Evolutionary conservation across 2,113 vertebrate genomes (phyloP).

Genomic region (Peromyscus californicus): DNA sequence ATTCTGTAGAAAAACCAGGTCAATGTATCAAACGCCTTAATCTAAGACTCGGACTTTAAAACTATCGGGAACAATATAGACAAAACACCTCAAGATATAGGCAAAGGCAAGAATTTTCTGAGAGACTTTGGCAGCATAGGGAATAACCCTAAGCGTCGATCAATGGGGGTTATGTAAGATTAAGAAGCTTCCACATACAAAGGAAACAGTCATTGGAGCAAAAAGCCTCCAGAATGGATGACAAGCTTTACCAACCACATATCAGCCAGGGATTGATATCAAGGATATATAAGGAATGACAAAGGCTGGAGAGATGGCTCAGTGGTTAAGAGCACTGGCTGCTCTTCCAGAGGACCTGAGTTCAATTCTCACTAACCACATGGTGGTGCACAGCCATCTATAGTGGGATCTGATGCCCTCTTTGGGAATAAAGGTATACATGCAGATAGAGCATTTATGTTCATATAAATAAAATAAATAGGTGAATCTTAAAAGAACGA

Average conservation of each 20-base stretch:
- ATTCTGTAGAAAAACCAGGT: neutral
- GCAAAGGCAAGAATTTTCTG: neutral
- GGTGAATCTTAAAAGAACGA: too few species aligned
- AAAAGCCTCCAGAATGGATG: neutral
- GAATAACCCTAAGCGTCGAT: neutral
- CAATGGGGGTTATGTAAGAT: neutral
- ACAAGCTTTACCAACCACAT: neutral
- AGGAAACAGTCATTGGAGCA: neutral
- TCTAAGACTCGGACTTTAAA: neutral
- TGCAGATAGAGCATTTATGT: too few species aligned
- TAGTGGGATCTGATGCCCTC: too few species aligned
- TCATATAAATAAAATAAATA: too few species aligned
- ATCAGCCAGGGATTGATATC: neutral
- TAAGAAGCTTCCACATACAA: neutral
- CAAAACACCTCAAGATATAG: neutral
- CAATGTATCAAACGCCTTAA: neutral
- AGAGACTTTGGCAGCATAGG: neutral
- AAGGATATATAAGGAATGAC: neutral
- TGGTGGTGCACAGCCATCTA: too few species aligned
- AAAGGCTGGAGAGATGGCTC: too few species aligned
- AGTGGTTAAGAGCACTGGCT: too few species aligned
- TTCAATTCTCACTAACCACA: too few species aligned
- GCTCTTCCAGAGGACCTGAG: too few species aligned
- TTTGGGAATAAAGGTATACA: too few species aligned
- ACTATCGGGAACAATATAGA: neutral